Conservation (phyloP, 2,113 vertebrate species). For the Megaleporinus macrocephalus region DNA sequence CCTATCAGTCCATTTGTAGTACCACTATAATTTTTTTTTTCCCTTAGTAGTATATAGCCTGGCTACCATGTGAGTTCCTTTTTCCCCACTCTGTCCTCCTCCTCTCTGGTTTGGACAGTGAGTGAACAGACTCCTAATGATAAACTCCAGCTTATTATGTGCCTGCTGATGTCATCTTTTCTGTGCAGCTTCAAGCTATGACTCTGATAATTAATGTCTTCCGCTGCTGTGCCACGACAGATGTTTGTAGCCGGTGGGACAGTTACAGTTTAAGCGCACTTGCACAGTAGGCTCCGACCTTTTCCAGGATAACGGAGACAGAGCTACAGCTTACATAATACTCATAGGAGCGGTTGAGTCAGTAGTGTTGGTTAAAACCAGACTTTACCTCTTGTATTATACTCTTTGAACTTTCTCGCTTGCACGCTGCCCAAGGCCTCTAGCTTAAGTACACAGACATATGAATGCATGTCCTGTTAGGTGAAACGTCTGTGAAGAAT, state of each 20-base stretch:
- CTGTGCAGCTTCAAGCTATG: conserved; percentile 35
- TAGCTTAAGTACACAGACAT: background rate
- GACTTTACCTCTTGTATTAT: background rate
- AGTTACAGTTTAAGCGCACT: conserved; percentile 18
- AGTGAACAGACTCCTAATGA: conserved; percentile 27
- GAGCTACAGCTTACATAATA: conserved; percentile 25
- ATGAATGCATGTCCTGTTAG: background rate
- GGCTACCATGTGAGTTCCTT: no score
- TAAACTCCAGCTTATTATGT: conserved; percentile 44
- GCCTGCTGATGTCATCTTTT: conserved; percentile 51
- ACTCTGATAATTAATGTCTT: conserved; percentile 54
- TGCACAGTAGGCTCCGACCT: background rate
- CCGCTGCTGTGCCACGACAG: conserved; percentile 39
- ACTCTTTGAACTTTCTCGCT: background rate
- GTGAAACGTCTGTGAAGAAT: background rate
- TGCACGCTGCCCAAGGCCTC: background rate
- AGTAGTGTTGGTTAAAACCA: background rate
- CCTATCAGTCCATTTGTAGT: background rate
- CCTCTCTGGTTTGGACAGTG: background rate
- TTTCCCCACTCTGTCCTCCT: background rate
- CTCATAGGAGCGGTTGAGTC: background rate
- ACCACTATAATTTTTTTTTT: no score
- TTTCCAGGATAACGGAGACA: background rate
- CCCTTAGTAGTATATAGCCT: no score
- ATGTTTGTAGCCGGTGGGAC: conserved; percentile 36